phyloP scores from a whole-genome alignment of 2,888 invertebrate species.

The Zelleria hepariella region DNA sequence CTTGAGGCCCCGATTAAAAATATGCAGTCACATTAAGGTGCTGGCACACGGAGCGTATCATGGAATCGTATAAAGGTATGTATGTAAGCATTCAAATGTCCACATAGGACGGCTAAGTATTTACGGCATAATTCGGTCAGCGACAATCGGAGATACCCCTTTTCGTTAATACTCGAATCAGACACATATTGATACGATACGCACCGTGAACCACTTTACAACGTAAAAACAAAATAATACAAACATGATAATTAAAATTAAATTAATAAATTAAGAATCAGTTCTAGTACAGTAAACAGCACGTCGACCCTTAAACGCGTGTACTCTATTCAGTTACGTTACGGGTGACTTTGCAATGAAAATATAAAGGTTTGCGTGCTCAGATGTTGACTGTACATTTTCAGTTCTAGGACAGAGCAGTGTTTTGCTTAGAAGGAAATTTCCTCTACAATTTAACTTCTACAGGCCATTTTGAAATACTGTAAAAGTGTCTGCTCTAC shows the following conservation, averaged over 20 bases:
- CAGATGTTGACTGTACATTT: too few species aligned
- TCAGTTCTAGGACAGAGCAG: neutral
- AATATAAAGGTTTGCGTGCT: too few species aligned
- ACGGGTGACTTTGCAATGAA: too few species aligned
- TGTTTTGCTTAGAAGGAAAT: neutral
- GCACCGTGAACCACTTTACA: neutral
- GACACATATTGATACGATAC: neutral
- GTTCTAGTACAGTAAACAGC: too few species aligned
- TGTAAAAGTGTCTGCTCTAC: neutral
- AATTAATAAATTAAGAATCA: neutral
- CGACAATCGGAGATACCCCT: too few species aligned
- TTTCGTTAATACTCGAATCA: neutral
- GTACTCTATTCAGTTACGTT: too few species aligned
- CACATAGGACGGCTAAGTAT: too few species aligned
- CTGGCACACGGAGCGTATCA: neutral
- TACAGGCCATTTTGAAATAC: neutral
- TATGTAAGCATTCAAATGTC: too few species aligned
- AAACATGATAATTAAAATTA: neutral
- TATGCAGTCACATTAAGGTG: neutral
- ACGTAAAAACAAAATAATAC: neutral
- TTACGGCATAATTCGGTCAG: too few species aligned
- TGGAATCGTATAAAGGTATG: neutral
- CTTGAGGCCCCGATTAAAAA: too few species aligned
- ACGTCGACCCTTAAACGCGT: too few species aligned
- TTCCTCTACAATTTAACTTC: neutral